Percentiles rank a stretch among this genome's conserved stretches.
phyloP scores from a whole-genome alignment of 2,888 invertebrate genomes.

The Spisula solida region DNA sequence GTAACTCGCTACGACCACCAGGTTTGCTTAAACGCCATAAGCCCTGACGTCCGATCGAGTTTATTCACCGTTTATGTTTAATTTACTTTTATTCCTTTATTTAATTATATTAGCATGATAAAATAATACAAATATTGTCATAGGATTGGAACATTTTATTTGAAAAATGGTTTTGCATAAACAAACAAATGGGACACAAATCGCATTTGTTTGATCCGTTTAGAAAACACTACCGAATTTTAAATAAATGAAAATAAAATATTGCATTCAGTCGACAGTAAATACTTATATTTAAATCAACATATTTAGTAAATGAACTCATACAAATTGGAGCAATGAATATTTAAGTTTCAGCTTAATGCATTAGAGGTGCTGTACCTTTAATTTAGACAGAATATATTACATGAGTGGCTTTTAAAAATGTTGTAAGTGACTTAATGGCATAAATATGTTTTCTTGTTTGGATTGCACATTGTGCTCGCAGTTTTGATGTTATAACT shows the following conservation, averaged over 20 bases:
- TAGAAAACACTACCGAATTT: slow-evolving; percentile 14
- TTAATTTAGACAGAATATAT: neutral
- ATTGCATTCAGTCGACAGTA: neutral
- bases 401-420: neutral
- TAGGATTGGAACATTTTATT: neutral
- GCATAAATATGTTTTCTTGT: no score
- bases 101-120: neutral
- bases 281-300: neutral
- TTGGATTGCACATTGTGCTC: no score
- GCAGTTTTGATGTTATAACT: neutral
- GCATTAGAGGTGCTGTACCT: neutral
- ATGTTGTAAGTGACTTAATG: neutral
- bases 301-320: neutral
- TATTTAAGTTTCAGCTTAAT: neutral
- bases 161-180: neutral
- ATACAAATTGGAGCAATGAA: neutral
- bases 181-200: neutral
- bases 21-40: no score
- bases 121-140: neutral
- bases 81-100: neutral
- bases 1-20: no score
- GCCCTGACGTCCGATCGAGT: neutral
- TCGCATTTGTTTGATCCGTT: neutral
- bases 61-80: neutral
- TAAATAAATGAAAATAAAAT: neutral